Conservation (phyloP, 2,113 vertebrate genomes). For the Thalassarche chlororhynchos region DNA sequence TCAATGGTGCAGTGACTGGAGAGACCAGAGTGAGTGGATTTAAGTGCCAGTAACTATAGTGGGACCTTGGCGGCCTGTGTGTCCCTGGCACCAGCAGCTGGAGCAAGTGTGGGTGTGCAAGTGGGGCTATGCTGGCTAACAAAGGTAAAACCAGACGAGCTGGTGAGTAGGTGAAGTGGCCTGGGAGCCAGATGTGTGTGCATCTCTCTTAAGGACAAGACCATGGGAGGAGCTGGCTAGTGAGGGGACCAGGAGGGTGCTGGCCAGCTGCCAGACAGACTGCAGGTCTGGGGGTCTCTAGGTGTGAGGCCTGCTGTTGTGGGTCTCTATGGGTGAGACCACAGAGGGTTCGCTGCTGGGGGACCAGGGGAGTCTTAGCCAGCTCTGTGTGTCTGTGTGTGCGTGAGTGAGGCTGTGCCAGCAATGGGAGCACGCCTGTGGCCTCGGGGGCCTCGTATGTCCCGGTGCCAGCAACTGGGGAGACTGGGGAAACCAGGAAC, state of each 20-base stretch:
- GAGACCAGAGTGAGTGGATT: background rate
- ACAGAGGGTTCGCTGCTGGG: background rate
- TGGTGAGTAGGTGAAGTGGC: background rate
- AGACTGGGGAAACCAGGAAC: background rate
- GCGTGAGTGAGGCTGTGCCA: background rate
- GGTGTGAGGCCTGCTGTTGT: background rate
- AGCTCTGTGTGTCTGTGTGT: background rate
- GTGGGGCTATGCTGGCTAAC: too few species aligned
- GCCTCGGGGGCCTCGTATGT: fast-evolving
- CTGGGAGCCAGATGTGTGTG: background rate
- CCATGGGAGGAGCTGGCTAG: background rate
- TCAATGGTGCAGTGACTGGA: background rate
- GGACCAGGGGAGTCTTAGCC: too few species aligned
- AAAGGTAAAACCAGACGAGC: background rate
- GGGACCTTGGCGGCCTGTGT: background rate
- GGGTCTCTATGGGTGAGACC: background rate
- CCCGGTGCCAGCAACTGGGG: background rate
- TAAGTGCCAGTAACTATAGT: background rate
- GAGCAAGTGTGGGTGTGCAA: background rate
- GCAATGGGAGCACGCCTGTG: fast-evolving
- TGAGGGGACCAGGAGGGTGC: background rate
- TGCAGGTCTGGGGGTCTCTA: background rate
- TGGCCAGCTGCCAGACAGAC: background rate
- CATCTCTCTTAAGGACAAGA: background rate
- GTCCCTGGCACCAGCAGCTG: background rate